phyloP scores from a whole-genome alignment of 2,888 invertebrate genomes.

The Cabera pusaria region DNA sequence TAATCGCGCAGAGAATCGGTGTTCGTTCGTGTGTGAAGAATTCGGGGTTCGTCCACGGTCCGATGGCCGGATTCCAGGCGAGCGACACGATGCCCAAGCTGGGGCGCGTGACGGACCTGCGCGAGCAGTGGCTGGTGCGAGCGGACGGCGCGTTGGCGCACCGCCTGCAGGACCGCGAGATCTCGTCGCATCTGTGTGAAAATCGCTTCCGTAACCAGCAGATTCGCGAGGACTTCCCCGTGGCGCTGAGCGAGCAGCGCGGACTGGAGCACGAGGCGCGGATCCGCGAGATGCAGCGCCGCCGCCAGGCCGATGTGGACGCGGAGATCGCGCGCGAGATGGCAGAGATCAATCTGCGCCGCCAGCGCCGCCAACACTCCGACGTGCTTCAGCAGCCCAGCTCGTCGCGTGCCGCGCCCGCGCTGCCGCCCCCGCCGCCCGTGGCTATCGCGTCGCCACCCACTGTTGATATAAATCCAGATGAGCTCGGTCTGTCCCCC shows the following conservation, averaged over 20 bases:
- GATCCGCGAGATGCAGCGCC: conserved; percentile 59
- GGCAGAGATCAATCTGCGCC: conserved; percentile 72
- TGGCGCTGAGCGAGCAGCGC: conserved; percentile 70
- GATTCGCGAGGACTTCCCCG: conserved; percentile 76
- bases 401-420: conserved; percentile 55
- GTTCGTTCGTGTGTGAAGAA: conserved; percentile 36
- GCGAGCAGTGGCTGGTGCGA: conserved; percentile 77
- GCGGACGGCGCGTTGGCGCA: conserved; percentile 76
- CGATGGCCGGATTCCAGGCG: conserved; percentile 68
- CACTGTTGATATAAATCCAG: conserved; percentile 51
- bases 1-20: conserved; percentile 35
- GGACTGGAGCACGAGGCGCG: conserved; percentile 69
- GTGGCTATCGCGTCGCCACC: conserved; percentile 24
- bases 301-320: conserved; percentile 72
- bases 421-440: conserved; percentile 36
- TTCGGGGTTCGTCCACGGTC: conserved; percentile 39
- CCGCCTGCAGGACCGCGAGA: conserved; percentile 75
- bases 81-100: conserved; percentile 77
- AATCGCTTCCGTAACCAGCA: conserved; percentile 76
- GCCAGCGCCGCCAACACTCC: conserved; percentile 58
- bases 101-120: conserved; percentile 73
- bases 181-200: conserved; percentile 74
- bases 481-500: conserved; percentile 67
- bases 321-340: conserved; percentile 75
- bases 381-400: conserved; percentile 61